Evolutionary conservation across 92 coral and sea anemone genomes (phyloP), one percentile per base, ranked within the genome.

Genomic region (Anthopleura xanthogrammica): DNA sequence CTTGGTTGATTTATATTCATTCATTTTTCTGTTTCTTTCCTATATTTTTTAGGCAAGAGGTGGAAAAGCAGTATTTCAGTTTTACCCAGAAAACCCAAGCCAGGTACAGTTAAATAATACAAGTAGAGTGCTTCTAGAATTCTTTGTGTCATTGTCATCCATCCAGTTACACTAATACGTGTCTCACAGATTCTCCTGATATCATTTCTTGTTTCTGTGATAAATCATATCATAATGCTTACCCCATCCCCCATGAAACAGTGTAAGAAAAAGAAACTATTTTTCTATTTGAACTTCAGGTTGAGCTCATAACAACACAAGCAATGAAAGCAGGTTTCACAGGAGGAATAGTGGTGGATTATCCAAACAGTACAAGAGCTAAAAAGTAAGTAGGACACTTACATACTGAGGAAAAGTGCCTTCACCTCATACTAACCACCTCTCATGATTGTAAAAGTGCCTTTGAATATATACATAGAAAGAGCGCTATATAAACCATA

Each of bases 321-420:
- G 98, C 98, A 57, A 93, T 95, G 98, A 95, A 88, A 83, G 98
- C 98, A 17, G 98, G 98, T 3, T 95, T 95, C 66, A 95, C 98
- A 50, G 98, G 98, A 17, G 98, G 98, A 1, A 80, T 95, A 54
- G 98, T 95, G 3, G 96, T 95, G 17, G 98, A 95, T 79, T 95
- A 91, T 60, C 98, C 98, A 2, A 95, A 95, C 92, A 95, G 98
- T 77, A 94, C 98, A 23, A 85, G 97, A 81, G 98, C 98, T 13
- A 95, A 95, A 87, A 95, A 95, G 97, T 93, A 73, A 88, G 97
- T 29, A 29, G 36, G 36, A 29, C 36, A 29, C 36, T 0, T 29
- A 29, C 36, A 29, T 29, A 29, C 36, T 29, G 36, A 29, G 36
- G 36, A 29, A 1, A n/a, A n/a, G n/a, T n/a, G n/a, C n/a, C n/a